Base-by-base conservation (phyloP, 1,140 invertebrate genomes). In the Polyergus mexicanus region DNA sequence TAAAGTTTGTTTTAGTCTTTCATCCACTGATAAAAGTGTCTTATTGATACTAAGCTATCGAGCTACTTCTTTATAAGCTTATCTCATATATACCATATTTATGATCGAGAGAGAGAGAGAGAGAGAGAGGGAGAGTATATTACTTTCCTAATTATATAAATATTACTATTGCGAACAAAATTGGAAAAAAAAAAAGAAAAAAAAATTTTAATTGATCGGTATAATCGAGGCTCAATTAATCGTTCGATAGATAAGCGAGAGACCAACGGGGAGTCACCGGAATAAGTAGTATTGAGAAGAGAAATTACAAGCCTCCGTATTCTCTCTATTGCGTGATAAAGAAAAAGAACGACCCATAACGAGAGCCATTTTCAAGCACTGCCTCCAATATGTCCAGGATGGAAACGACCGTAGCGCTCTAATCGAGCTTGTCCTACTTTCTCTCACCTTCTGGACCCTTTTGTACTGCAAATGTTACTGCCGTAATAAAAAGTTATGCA, bases 361-460 rank as follows among this genome's bases (percentile, higher is more conserved):
- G 66, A 71, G 86, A 84, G 38, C 86, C 80, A 87, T 88, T 88
- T 76, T 72, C 63, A 86, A 54, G 75, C 83, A 83, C 32, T 75
- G 89, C 86, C 84, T 90, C 87, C 88, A 85, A 89, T 89, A 89
- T 85, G 78, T 72, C 56, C 38, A 66, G 32, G 74, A 85, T 88
- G 68, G 83, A 76, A 88, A 85, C 76, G 54, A 76, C 69, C 81
- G 51, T 65, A 87, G 47, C 38, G 35, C 32, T 66, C 35, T 87
- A 41, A 54, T 78, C 51, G 38, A 44, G 85, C 58, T 47, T 80
- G 47, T 86, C 85, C 28, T 83, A 86, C 63, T 86, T 85, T 83
- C 78, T 56, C 41, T 81, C 76, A 68, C 78, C 85, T 44, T 28
- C 62, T 72, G 66, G 54, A 81, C 54, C 41, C 66, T 81, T 81